phyloP scores from a whole-genome alignment of 2,888 invertebrate species.

The Galerucella calmariensis region DNA sequence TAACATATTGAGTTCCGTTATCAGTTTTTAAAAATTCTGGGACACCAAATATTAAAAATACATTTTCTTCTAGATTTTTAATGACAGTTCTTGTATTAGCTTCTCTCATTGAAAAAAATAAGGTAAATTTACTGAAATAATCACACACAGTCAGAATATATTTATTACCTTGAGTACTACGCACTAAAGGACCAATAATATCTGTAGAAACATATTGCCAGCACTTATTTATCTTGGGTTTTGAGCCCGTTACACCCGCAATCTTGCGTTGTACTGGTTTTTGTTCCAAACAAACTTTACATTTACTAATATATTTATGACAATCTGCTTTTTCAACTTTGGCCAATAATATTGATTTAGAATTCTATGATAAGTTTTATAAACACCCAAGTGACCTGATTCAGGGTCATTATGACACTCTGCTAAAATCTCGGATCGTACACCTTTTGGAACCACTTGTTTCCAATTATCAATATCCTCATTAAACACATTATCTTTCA shows the following conservation, averaged over 20 bases:
- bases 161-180: constrained; percentile 19
- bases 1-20: constrained; percentile 45
- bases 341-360: constrained; percentile 15
- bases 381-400: not conserved
- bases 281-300: not conserved
- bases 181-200: constrained; percentile 31
- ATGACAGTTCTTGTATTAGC: constrained; percentile 25
- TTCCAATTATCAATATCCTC: not conserved
- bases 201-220: not conserved
- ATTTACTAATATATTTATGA: constrained; percentile 7
- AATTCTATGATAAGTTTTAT: not conserved
- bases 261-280: not conserved
- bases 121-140: constrained; percentile 34
- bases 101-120: constrained; percentile 26
- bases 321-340: constrained; percentile 10
- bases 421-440: not conserved
- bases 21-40: constrained; percentile 45
- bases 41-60: constrained; percentile 46
- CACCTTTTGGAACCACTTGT: not conserved
- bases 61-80: constrained; percentile 30
- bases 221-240: not conserved
- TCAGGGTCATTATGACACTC: not conserved
- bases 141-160: constrained; percentile 39
- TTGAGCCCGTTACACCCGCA: not conserved
- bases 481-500: not conserved